Base-by-base conservation (phyloP, 1,140 invertebrate species). In the Atta cephalotes region DNA sequence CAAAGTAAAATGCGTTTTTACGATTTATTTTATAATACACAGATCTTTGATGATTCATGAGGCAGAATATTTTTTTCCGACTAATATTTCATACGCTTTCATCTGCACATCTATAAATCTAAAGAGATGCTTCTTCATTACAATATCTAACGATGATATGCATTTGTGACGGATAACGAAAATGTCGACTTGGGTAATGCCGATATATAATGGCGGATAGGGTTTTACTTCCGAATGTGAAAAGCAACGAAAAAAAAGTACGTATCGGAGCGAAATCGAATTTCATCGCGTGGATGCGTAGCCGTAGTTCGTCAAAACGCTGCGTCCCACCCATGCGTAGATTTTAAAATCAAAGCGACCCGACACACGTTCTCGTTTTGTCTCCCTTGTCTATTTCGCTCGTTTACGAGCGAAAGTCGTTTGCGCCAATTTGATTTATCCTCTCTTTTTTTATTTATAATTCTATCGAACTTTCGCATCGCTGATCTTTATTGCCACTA, bases 281-380 rank as follows among this genome's bases (percentile, higher is more conserved):
- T 89, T 90, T 90, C 88, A 87, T 89, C 88, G 88, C 77, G 60
- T 45, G 85, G 62, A 90, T 87, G 78, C 85, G 88, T 86, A 86
- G 49, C 84, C 51, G 76, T 76, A 63, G 85, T 90, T 86, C 89
- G 88, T 86, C 79, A 82, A 90, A 89, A 87, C 66, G 62, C 77
- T 66, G 82, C 89, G n/a, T 86, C 35, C 84, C 45, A 66, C 49
- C 53, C 85, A 51, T 63, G 82, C 84, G 74, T 72, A 53, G 70
- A 79, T 12, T 35, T 35, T 68, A 58, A 81, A 35, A 58, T 71
- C 80, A 87, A 87, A 89, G 86, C 88, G 86, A 89, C 31, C 53
- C 78, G 60, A 60, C 68, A 60, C 68, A 78, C 78, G 63, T 31
- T 12, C 49, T 21, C 60, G 71, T 88, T 60, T 72, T 51, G 51